Evolutionary conservation across 1,140 invertebrate genomes (phyloP).

Genomic region (Antheraea mylitta): DNA sequence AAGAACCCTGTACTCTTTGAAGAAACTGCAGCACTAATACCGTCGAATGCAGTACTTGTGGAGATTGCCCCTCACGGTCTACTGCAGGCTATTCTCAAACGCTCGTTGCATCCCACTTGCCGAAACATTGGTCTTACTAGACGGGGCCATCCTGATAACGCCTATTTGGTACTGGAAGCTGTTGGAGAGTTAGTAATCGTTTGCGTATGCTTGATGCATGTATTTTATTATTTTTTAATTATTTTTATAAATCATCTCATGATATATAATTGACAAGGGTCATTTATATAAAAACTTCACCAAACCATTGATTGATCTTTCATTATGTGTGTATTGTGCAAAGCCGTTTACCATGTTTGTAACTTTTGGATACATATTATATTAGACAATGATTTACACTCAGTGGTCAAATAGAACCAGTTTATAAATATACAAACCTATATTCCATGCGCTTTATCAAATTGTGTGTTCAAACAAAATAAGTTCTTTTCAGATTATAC

Average conservation of each 20-base stretch:
- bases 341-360: no score
- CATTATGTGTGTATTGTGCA: no score
- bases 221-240: not conserved
- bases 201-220: not conserved
- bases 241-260: no score
- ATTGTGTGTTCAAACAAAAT: no score
- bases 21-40: slow-evolving; percentile 87
- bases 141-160: slow-evolving; percentile 81
- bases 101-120: slow-evolving; percentile 73
- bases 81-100: slow-evolving; percentile 23
- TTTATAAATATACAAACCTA: not conserved
- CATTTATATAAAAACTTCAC: no score
- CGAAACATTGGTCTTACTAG: slow-evolving; percentile 77
- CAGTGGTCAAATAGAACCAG: not conserved
- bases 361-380: no score
- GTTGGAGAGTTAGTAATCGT: slow-evolving; percentile 82
- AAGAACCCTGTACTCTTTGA: slow-evolving; percentile 88
- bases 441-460: not conserved
- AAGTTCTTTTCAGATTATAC: slow-evolving; percentile 79
- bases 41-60: slow-evolving; percentile 77
- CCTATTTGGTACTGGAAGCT: slow-evolving; percentile 81
- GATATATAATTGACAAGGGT: no score
- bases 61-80: slow-evolving; percentile 86
- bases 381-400: no score
- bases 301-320: no score